Evolutionary conservation across 2,113 vertebrate genomes (phyloP), one percentile per base, ranked within the genome.

Genomic region (Corydoras sp.): DNA sequence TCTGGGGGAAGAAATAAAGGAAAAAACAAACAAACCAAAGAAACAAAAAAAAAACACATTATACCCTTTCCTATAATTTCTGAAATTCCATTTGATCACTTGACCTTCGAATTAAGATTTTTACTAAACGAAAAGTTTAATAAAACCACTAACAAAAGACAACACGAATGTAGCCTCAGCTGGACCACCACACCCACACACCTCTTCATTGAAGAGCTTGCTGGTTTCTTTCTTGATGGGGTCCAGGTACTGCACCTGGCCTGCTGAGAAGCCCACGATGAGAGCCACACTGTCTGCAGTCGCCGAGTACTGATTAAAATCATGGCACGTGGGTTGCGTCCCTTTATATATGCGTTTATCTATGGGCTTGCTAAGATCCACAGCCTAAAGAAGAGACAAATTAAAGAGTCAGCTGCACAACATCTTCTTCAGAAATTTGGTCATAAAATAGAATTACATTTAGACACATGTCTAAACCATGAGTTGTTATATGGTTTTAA

Each of bases 321-420:
- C 94, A 0, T 97, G 94, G 76, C 94, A 97, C 0, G 94, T 95
- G 0, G 94, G 94, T 84, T 95, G 93, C 0, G 94, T 93, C 50
- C 94, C 94, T 79, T 96, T 94, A 80, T 97, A 97, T 66, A 96
- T 94, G 9, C 94, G 87, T 77, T 94, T 95, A 86, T 96, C 94
- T 3, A 97, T 94, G 9, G 94, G 94, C 30, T 94, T 94, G 63
- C 93, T 94, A 81, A 97, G 92, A 81, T 97, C 94, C 18, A 95
- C 92, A 0, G 90, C 88, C 94, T 96, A 43, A 43, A 43, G 35
- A 8, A 43, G 35, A 43, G 35, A 43, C 35, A 43, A 8, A 43
- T 5, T 24, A 8, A 43, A 43, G 4, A 43, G 35, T 43, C 35
- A 43, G 32, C 32, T 35, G 32, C 35, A 43, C 35, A 43, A 43